Conservation (phyloP, 1,140 invertebrate species). For the silkworm (Bombyx mori) region DNA sequence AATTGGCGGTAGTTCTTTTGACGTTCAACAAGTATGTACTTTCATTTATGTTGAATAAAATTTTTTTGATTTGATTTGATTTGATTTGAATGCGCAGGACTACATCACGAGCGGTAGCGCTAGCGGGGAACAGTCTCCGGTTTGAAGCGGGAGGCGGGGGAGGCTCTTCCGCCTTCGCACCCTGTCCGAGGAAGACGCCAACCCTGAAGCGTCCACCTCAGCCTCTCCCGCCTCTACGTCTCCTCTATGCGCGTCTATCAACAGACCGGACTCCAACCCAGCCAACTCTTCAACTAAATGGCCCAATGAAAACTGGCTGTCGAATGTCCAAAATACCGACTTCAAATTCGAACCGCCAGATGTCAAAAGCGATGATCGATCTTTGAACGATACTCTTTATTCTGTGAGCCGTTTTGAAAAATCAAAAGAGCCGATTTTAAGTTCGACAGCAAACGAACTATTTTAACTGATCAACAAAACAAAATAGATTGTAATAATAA, state of each 20-base stretch:
- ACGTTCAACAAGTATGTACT: too few species aligned
- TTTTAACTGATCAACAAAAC: too few species aligned
- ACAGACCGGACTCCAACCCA: not conserved
- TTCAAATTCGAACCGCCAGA: not conserved
- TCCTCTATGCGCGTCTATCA: conserved; percentile 1
- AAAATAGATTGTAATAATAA: too few species aligned
- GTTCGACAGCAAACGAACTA: too few species aligned
- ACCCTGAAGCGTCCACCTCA: conserved; percentile 18
- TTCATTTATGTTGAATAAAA: too few species aligned
- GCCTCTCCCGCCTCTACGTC: conserved; percentile 44
- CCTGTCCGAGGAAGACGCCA: conserved; percentile 51
- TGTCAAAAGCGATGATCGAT: too few species aligned
- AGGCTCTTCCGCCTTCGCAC: conserved; percentile 58
- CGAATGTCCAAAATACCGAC: not conserved
- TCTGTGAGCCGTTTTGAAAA: too few species aligned
- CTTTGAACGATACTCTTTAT: too few species aligned
- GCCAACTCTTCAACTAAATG: not conserved
- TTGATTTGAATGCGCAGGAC: conserved; percentile 29
- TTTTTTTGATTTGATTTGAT: too few species aligned
- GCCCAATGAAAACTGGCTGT: not conserved
- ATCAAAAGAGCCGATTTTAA: too few species aligned
- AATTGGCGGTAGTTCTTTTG: too few species aligned
- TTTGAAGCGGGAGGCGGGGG: conserved; percentile 61
- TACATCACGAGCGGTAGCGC: conserved; percentile 57
- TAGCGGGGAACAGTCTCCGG: conserved; percentile 57